A percentile compares a stretch with the other conserved stretches of the same genome.
Conservation (phyloP, 2,113 vertebrate species). For the Hassar affinis region DNA sequence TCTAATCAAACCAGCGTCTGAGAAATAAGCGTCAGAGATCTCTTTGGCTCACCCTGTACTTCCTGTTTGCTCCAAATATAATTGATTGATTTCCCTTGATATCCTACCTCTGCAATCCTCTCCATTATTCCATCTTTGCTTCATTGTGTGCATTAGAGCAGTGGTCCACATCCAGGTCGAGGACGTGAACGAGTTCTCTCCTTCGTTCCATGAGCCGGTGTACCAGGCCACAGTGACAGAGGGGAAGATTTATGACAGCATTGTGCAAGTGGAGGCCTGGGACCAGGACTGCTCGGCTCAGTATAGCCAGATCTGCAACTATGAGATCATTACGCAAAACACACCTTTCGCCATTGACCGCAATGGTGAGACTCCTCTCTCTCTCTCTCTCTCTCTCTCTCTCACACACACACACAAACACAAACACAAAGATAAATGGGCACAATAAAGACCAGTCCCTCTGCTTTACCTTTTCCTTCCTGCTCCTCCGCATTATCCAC, state of each 20-base stretch:
- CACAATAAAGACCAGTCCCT: background rate
- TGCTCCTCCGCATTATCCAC: background rate
- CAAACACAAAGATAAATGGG: background rate
- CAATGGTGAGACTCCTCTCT: slow-evolving; percentile 79
- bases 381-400: background rate
- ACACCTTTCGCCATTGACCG: slow-evolving; percentile 96
- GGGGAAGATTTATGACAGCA: slow-evolving; percentile 93
- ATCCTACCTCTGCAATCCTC: slow-evolving; percentile 12
- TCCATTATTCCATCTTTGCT: background rate
- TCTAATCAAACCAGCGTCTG: no score
- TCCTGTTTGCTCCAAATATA: background rate
- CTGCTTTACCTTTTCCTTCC: background rate
- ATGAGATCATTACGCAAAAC: slow-evolving; percentile 86
- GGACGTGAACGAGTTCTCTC: slow-evolving; percentile 92
- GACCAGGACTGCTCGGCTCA: slow-evolving; percentile 96
- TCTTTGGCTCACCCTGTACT: no score
- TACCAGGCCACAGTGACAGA: slow-evolving; percentile 88
- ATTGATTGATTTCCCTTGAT: background rate
- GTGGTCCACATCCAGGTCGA: slow-evolving; percentile 97
- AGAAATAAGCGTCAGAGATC: no score
- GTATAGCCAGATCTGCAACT: slow-evolving; percentile 98
- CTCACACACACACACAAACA: background rate
- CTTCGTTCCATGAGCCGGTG: slow-evolving; percentile 83
- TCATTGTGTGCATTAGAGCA: slow-evolving; percentile 72
- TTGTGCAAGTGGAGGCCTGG: slow-evolving; percentile 92